Evolutionary conservation across 1,140 invertebrate species (phyloP).

Genomic region (Drosophila elegans): DNA sequence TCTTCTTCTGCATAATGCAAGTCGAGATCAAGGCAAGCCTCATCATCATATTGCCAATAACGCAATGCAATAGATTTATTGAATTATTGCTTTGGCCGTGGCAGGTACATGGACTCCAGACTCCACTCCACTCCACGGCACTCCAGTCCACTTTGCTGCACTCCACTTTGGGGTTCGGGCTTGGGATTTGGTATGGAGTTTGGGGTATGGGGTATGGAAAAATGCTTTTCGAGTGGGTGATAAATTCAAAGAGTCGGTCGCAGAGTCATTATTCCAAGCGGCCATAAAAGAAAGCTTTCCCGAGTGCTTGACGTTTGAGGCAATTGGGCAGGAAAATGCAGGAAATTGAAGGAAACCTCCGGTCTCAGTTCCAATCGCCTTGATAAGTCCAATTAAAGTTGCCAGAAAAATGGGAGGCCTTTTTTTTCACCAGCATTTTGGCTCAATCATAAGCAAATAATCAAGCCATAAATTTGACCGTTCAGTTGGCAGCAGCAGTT

Average conservation of each 20-base stretch:
- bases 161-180: slow-evolving; percentile 25
- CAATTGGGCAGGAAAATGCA: slow-evolving; percentile 48
- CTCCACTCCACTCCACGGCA: slow-evolving; percentile 49
- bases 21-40: slow-evolving; percentile 52
- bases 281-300: slow-evolving; percentile 80
- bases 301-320: slow-evolving; percentile 53
- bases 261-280: slow-evolving; percentile 66
- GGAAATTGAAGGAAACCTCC: slow-evolving; percentile 43
- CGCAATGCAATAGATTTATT: slow-evolving; percentile 84
- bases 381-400: slow-evolving; percentile 83
- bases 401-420: slow-evolving; percentile 54
- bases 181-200: background rate
- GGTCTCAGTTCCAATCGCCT: slow-evolving; percentile 49
- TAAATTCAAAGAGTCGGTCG: slow-evolving; percentile 74
- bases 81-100: slow-evolving; percentile 83
- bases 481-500: slow-evolving; percentile 46
- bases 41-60: slow-evolving; percentile 84
- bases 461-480: slow-evolving; percentile 78
- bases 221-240: slow-evolving; percentile 81
- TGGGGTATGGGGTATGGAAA: slow-evolving; percentile 48
- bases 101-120: slow-evolving; percentile 80
- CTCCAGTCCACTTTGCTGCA: slow-evolving; percentile 33
- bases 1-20: slow-evolving; percentile 59
- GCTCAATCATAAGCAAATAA: slow-evolving; percentile 79
- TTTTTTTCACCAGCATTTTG: slow-evolving; percentile 2